A percentile compares a stretch with the other conserved stretches of the same genome.
These are phyloP conservation scores for Marronus borbonicus DNA, from an alignment of 2,888 invertebrate genomes.

Conservation along the genomic window DNA sequence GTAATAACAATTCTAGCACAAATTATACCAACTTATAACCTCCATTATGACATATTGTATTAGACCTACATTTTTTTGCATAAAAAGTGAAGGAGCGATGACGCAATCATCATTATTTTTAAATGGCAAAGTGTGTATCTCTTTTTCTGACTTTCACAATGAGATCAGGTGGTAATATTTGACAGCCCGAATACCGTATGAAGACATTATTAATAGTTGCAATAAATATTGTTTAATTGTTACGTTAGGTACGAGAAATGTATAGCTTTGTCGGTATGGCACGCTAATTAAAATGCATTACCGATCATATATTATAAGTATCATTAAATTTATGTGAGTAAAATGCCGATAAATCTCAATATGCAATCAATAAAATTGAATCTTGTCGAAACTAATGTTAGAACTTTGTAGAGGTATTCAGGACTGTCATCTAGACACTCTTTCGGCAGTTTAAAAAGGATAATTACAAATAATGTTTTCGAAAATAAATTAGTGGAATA, in stretches of 20 bases:
- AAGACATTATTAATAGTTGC: slow-evolving; percentile 11
- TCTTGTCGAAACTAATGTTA: no score
- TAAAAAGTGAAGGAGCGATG: slow-evolving; percentile 42
- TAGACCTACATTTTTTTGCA: slow-evolving; percentile 45
- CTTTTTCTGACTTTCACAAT: slow-evolving; percentile 28
- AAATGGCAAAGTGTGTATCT: slow-evolving; percentile 40
- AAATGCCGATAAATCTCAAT: no score
- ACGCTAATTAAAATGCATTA: neutral
- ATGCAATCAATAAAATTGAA: no score
- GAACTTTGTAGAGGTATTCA: no score
- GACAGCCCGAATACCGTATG: neutral
- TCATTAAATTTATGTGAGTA: no score
- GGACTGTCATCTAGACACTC: no score
- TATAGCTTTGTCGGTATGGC: neutral
- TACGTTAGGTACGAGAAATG: slow-evolving; percentile 8
- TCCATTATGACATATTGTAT: slow-evolving; percentile 43
- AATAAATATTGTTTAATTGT: slow-evolving; percentile 25
- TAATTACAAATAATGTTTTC: no score
- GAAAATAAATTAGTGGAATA: no score
- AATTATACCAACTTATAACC: slow-evolving; percentile 40
- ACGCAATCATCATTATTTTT: slow-evolving; percentile 39
- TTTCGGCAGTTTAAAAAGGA: no score
- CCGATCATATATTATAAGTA: no score
- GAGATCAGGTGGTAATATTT: slow-evolving; percentile 25
- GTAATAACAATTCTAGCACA: slow-evolving; percentile 37